phyloP scores from a whole-genome alignment of 2,797 vertebrate species.

The Bryconaethiops microstoma region DNA sequence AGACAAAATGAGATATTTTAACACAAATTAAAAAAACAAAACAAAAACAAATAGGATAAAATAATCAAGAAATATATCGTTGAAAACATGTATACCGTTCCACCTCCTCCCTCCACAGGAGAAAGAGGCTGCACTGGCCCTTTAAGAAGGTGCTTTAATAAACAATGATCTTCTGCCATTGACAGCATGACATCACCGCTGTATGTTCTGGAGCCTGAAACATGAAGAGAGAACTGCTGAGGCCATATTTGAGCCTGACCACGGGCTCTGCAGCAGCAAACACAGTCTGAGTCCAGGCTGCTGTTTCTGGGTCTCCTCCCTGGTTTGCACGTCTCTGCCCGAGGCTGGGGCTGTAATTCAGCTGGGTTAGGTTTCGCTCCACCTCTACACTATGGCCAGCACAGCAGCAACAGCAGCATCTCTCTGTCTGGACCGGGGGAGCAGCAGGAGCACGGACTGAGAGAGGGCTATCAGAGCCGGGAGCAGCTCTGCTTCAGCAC shows the following conservation, averaged over 20 bases:
- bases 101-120: not conserved
- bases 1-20: too few relatives aligned
- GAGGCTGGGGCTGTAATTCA: not conserved
- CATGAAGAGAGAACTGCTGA: conserved; percentile 36
- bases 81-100: not conserved
- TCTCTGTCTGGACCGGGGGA: not conserved
- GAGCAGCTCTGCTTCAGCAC: conserved; percentile 7
- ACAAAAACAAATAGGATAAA: not conserved
- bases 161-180: conserved; percentile 86
- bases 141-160: conserved; percentile 89
- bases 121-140: conserved; percentile 69
- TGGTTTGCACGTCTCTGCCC: not conserved
- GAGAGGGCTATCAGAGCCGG: not conserved
- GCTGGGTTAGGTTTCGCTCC: not conserved
- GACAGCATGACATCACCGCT: conserved; percentile 89
- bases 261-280: conserved; percentile 27
- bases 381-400: not conserved
- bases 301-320: not conserved
- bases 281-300: not conserved
- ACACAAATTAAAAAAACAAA: too few relatives aligned
- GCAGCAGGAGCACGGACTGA: conserved; percentile 34
- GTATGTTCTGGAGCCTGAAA: conserved; percentile 71
- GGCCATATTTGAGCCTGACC: conserved; percentile 37
- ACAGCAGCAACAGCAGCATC: conserved; percentile 3
- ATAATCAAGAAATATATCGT: not conserved